Evolutionary conservation across 2,888 invertebrate species (phyloP).

Genomic region (Yponomeuta cagnagella): DNA sequence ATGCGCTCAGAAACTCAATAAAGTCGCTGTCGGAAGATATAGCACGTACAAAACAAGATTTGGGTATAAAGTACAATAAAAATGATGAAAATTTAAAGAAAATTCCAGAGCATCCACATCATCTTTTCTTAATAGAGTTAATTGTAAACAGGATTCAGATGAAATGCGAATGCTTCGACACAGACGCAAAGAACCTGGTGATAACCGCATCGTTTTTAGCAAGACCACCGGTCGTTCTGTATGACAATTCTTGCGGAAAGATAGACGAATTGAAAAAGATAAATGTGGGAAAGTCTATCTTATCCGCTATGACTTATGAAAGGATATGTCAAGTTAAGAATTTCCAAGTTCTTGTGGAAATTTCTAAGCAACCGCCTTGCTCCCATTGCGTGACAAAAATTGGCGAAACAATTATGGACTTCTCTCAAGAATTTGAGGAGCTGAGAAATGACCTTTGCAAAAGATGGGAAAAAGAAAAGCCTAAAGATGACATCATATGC

Average conservation of each 20-base stretch:
- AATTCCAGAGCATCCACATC: slow-evolving; percentile 54
- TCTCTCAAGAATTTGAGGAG: slow-evolving; percentile 46
- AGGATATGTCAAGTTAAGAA: slow-evolving; percentile 59
- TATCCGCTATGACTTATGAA: slow-evolving; percentile 69
- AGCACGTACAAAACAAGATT: slow-evolving; percentile 42
- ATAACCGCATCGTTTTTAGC: slow-evolving; percentile 59
- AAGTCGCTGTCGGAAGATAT: slow-evolving; percentile 53
- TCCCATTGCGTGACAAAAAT: slow-evolving; percentile 56
- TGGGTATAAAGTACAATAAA: slow-evolving; percentile 30
- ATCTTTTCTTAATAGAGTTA: slow-evolving; percentile 61
- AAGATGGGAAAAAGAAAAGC: slow-evolving; percentile 57
- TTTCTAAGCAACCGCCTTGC: slow-evolving; percentile 63
- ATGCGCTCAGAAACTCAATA: slow-evolving; percentile 55
- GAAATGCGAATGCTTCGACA: slow-evolving; percentile 68
- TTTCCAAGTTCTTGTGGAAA: slow-evolving; percentile 47
- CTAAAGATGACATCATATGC: slow-evolving; percentile 56
- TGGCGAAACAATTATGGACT: slow-evolving; percentile 58
- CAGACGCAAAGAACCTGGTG: slow-evolving; percentile 59
- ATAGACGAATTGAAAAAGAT: slow-evolving; percentile 50
- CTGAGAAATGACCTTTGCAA: slow-evolving; percentile 57
- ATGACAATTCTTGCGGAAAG: slow-evolving; percentile 53
- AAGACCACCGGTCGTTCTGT: slow-evolving; percentile 55
- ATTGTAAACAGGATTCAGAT: slow-evolving; percentile 66
- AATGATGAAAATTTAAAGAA: slow-evolving; percentile 23
- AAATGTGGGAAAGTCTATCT: slow-evolving; percentile 60